Percentiles rank a stretch among this genome's conserved stretches.
These are phyloP conservation scores for Schizothorax lantsangensis DNA, from an alignment of 2,797 vertebrate genomes.

Conservation along the genomic window DNA sequence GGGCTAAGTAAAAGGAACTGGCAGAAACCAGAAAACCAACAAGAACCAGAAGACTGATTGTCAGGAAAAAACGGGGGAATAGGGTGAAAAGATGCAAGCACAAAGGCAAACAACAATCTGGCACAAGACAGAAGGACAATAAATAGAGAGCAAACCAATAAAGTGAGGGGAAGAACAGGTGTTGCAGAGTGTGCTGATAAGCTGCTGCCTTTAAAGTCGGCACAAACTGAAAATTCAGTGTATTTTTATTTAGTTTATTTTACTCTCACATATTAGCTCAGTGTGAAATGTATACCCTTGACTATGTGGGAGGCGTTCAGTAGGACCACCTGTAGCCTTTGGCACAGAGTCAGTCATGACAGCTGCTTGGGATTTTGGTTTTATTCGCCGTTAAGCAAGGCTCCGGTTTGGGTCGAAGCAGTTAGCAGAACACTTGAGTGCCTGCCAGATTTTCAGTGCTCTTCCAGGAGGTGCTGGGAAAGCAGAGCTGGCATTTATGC, in stretches of 20 bases:
- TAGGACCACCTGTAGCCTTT: constrained; percentile 41
- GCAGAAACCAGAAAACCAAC: not conserved
- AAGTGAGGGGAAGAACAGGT: not conserved
- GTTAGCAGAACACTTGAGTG: constrained; percentile 22
- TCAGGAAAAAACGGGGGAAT: not conserved
- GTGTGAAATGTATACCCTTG: constrained; percentile 4
- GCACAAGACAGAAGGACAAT: not conserved
- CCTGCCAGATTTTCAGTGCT: constrained; percentile 17
- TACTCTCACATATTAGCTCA: constrained; percentile 10
- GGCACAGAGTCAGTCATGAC: not conserved
- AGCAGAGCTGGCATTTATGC: constrained; percentile 15
- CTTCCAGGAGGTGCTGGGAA: constrained; percentile 2
- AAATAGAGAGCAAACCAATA: not conserved
- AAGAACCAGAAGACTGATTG: not conserved
- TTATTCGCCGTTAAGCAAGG: constrained; percentile 16
- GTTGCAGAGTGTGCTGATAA: not conserved
- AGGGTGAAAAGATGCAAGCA: not conserved
- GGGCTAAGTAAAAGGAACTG: not conserved
- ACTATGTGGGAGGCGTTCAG: not conserved
- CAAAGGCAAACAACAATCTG: not conserved
- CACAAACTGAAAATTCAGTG: not conserved
- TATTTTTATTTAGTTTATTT: not conserved
- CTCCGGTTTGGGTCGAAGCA: constrained; percentile 27
- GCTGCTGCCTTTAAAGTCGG: not conserved
- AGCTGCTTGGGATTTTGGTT: constrained; percentile 35